These are phyloP conservation scores for Adineta ricciae DNA, from an alignment of 2,888 invertebrate genomes.

Conservation along the genomic window DNA sequence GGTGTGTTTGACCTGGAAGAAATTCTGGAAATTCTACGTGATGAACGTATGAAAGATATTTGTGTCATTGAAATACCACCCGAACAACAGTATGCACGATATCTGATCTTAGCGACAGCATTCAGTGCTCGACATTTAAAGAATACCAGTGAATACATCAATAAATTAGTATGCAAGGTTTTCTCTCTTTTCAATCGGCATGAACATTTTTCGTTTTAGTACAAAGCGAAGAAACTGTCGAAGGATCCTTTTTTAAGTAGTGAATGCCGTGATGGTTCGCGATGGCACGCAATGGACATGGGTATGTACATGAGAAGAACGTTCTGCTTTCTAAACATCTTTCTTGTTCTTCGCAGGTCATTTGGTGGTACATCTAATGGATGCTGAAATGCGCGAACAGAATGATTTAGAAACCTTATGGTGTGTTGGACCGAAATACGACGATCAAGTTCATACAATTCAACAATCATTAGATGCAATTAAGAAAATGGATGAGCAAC, in stretches of 20 bases:
- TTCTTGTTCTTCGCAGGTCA: neutral
- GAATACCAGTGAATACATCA: neutral
- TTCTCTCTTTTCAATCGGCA: neutral
- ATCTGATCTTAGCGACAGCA: conserved; percentile 66
- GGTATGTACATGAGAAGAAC: neutral
- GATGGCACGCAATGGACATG: neutral
- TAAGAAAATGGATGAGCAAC: conserved; percentile 4
- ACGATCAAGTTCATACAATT: neutral
- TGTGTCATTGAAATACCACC: conserved; percentile 68
- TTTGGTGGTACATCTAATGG: neutral
- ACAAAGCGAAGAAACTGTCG: neutral
- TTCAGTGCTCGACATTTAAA: conserved; percentile 45
- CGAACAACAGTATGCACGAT: conserved; percentile 69
- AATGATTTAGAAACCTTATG: conserved; percentile 5
- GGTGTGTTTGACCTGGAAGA: conserved; percentile 84
- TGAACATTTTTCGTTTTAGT: neutral
- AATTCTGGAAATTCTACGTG: conserved; percentile 63
- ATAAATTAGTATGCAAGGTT: neutral
- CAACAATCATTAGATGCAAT: neutral
- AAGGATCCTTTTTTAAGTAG: neutral
- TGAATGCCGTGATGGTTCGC: neutral
- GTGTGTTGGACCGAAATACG: conserved; percentile 1
- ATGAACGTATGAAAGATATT: conserved; percentile 68
- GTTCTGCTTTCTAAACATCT: too few relatives aligned
- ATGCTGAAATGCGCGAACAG: neutral